Percentiles rank a stretch among this genome's conserved stretches.
phyloP scores from a whole-genome alignment of 2,888 invertebrate species.

The Apantesis nais region DNA sequence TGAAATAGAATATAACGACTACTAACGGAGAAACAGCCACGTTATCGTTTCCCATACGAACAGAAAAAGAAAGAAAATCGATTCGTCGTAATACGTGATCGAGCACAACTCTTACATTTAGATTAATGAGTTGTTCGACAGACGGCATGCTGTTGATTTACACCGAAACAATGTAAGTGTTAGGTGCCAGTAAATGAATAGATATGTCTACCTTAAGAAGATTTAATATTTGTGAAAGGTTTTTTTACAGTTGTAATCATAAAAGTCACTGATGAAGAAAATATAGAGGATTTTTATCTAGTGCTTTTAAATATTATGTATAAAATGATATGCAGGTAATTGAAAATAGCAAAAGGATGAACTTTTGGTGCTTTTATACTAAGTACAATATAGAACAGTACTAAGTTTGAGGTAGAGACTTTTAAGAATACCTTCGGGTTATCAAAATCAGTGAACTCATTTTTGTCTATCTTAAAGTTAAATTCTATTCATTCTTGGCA shows the following conservation, averaged over 20 bases:
- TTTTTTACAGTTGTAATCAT: not conserved
- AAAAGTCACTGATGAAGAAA: not conserved
- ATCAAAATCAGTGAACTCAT: not conserved
- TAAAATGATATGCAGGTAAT: not conserved
- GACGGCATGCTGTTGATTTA: constrained; percentile 47
- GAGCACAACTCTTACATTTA: constrained; percentile 51
- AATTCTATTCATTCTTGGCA: not conserved
- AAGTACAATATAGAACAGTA: too few species aligned
- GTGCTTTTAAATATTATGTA: too few species aligned
- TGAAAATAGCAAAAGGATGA: not conserved
- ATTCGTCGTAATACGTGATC: constrained; percentile 55
- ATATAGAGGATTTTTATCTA: too few species aligned
- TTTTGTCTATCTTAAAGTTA: not conserved
- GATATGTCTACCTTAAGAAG: not conserved
- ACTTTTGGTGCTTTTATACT: not conserved
- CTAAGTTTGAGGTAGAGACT: not conserved
- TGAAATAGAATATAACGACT: constrained; percentile 25
- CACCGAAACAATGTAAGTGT: constrained; percentile 2
- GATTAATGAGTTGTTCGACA: constrained; percentile 56
- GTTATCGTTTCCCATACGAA: constrained; percentile 21
- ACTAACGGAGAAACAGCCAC: constrained; percentile 35
- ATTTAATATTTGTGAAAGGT: not conserved
- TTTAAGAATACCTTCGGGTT: not conserved
- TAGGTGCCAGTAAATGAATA: not conserved
- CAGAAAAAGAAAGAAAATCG: constrained; percentile 47